phyloP scores from a whole-genome alignment of 1,140 invertebrate species.

The Gyrodactylus salaris region DNA sequence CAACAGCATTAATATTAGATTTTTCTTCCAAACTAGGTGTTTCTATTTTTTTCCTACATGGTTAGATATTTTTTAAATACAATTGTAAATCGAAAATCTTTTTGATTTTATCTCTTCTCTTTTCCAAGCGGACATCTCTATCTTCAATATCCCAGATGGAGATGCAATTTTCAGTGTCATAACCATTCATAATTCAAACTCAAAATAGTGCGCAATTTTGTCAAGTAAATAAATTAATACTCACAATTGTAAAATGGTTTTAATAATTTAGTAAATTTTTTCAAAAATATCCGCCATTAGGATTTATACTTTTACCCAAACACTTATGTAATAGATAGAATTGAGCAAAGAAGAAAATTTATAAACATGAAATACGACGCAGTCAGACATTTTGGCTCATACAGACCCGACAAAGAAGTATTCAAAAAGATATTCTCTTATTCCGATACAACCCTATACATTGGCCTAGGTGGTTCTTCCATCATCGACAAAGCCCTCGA shows the following conservation, averaged over 20 bases:
- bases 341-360: too few relatives aligned
- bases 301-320: too few relatives aligned
- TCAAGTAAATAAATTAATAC: not conserved
- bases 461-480: not conserved
- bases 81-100: too few relatives aligned
- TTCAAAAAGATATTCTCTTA: not conserved
- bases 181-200: not conserved
- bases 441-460: not conserved
- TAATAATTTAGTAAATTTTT: not conserved
- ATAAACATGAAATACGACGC: not conserved
- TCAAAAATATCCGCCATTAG: not conserved
- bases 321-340: too few relatives aligned
- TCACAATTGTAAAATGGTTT: not conserved
- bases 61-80: too few relatives aligned
- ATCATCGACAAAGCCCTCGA: not conserved
- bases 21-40: not conserved
- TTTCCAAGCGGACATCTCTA: not conserved
- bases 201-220: not conserved
- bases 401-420: not conserved
- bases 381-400: not conserved
- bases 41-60: not conserved
- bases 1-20: not conserved
- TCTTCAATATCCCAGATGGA: not conserved
- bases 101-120: not conserved
- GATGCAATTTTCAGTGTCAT: not conserved